Conservation (phyloP, 2,888 invertebrate species). For the Osedax fenrisi region DNA sequence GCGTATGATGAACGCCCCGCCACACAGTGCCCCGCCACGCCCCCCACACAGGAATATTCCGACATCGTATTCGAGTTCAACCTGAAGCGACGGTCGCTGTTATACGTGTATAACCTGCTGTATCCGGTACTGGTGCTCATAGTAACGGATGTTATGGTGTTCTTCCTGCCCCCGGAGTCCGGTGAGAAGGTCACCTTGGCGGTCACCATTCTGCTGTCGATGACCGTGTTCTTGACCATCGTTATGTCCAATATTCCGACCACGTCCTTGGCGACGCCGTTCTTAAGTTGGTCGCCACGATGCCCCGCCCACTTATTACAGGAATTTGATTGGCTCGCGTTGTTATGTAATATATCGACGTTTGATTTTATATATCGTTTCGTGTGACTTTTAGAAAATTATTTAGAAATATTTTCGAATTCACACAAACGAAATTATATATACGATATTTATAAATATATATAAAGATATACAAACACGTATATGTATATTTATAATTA, state of each 20-base stretch:
- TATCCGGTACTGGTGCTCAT: constrained; percentile 1
- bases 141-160: neutral
- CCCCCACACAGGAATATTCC: constrained; percentile 35
- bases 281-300: neutral
- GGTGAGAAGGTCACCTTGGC: constrained; percentile 7
- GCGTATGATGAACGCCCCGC: too few species aligned
- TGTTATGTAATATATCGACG: too few species aligned
- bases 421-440: too few species aligned
- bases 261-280: neutral
- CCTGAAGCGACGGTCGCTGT: constrained; percentile 5
- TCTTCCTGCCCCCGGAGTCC: neutral
- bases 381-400: too few species aligned
- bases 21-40: too few species aligned
- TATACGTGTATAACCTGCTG: neutral
- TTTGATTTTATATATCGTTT: too few species aligned
- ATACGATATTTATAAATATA: too few species aligned
- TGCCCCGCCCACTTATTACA: too few species aligned
- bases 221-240: constrained; percentile 1
- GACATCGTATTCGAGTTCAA: neutral
- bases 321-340: too few species aligned
- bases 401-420: too few species aligned
- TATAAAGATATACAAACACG: too few species aligned
- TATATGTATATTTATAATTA: too few species aligned
- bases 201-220: constrained; percentile 3
- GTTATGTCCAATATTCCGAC: constrained; percentile 9